Conservation (phyloP, 1,140 invertebrate genomes). For the Micrasema minimum region DNA sequence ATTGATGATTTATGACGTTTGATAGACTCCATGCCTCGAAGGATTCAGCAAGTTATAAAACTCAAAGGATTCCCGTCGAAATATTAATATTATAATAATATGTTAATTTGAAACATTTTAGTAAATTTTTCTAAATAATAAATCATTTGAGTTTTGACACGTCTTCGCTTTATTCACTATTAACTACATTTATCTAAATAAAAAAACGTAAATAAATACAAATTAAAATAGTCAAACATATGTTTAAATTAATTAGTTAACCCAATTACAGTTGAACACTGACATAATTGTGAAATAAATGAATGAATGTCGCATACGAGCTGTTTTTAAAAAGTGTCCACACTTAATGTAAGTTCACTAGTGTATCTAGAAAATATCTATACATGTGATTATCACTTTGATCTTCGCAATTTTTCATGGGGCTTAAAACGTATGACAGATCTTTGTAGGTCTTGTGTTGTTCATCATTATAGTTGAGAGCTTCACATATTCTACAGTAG, state of each 20-base stretch:
- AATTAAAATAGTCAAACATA: not conserved
- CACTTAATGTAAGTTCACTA: not conserved
- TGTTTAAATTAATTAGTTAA: constrained; percentile 2
- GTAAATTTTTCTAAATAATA: not conserved
- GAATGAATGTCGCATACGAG: not conserved
- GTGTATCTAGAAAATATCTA: not conserved
- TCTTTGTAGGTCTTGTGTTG: constrained; percentile 62
- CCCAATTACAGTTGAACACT: not conserved
- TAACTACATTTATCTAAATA: not conserved
- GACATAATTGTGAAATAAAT: not conserved
- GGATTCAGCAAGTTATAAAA: not conserved
- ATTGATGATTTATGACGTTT: not conserved
- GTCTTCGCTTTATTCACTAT: not conserved
- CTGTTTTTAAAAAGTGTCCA: constrained; percentile 2
- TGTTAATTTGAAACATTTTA: not conserved
- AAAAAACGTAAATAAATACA: not conserved
- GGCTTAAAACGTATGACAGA: no score
- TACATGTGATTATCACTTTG: no score
- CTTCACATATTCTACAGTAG: constrained; percentile 81
- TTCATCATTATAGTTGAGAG: constrained; percentile 69
- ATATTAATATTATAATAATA: not conserved
- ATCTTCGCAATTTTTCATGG: no score
- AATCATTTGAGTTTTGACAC: not conserved
- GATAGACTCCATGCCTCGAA: not conserved
- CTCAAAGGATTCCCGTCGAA: not conserved